Base-by-base conservation (phyloP, 2,113 vertebrate species). In the Rhabdomys dilectus region DNA sequence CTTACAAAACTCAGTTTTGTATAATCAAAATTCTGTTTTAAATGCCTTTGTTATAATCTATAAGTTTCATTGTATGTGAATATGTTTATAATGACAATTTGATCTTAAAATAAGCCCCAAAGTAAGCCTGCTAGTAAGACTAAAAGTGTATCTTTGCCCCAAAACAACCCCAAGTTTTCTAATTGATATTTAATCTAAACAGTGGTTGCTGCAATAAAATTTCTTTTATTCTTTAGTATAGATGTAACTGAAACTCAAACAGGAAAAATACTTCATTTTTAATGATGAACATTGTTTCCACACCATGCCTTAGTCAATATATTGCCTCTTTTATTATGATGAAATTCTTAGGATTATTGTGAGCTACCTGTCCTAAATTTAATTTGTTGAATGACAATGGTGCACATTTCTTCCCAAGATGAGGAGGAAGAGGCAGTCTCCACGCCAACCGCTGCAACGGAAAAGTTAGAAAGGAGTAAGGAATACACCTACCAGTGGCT, bases 401-500 rank as follows among this genome's bases (percentile, higher is more conserved):
- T 64, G 13, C 96, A 95, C 97, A 34, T 97, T 97, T 98, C 96
- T 96, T 97, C 82, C 39, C 77, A 97, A 99, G 99, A 84, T 97
- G 84, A 95, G 56, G 98, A 98, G 88, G 98, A 98, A 98, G 96
- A 98, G 80, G 78, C 58, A 96, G 91, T 89, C 91, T 86, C 42
- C 34, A 88, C 93, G 86, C 95, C 97, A 89, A 80, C 92, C 60
- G 24, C 85, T 75, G 94, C 34, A 95, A 94, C 82, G 87, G 98
- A 98, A 90, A 98, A 97, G 89, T 97, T 97, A 73, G 97, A 97
- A 93, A 95, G 88, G 29, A 99, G 96, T 94, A 97, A 95, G 96
- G 98, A 99, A 51, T 98, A 98, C 48, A 98, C 98, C 78, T 98
- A 98, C 91, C 98, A 98, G 36, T 98, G 99, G 99, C 98, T 99